Evolutionary conservation across 2,888 invertebrate species (phyloP).

Genomic region (Lepidonotus clava): DNA sequence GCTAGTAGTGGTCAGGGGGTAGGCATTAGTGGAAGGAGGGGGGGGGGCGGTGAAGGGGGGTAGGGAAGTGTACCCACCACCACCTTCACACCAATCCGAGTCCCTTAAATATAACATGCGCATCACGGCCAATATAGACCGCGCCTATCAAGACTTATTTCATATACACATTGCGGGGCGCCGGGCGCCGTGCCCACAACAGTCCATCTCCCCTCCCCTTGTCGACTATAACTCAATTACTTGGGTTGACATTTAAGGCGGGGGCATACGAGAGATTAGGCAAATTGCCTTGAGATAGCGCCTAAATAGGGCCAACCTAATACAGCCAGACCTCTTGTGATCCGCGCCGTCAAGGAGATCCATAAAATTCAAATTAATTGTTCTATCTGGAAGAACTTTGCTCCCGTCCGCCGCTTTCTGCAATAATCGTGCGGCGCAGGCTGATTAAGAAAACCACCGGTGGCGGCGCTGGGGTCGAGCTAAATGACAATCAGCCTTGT

Average conservation of each 20-base stretch:
- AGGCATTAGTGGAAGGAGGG: neutral
- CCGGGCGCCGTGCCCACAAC: neutral
- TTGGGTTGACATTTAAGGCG: constrained; percentile 21
- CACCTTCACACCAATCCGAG: neutral
- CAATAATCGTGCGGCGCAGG: constrained; percentile 17
- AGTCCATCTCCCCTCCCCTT: neutral
- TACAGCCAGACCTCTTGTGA: constrained; percentile 45
- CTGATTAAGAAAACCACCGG: neutral
- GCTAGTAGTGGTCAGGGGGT: neutral
- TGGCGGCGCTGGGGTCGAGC: neutral
- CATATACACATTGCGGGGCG: constrained; percentile 36
- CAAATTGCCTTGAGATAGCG: constrained; percentile 39
- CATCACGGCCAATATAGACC: constrained; percentile 21
- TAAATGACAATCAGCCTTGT: constrained; percentile 36
- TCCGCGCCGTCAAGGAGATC: constrained; percentile 22
- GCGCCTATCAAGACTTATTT: constrained; percentile 43
- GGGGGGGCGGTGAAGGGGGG: neutral
- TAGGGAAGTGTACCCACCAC: neutral
- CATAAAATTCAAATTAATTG: constrained; percentile 46
- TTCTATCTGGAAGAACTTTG: constrained; percentile 45
- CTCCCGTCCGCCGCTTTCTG: neutral
- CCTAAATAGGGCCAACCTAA: constrained; percentile 46
- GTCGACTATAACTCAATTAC: constrained; percentile 41
- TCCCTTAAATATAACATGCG: constrained; percentile 14
- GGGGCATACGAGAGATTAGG: constrained; percentile 30